Evolutionary conservation across 2,888 invertebrate species (phyloP), one percentile per base, ranked within the genome.

Genomic region (Atethmia centrago): DNA sequence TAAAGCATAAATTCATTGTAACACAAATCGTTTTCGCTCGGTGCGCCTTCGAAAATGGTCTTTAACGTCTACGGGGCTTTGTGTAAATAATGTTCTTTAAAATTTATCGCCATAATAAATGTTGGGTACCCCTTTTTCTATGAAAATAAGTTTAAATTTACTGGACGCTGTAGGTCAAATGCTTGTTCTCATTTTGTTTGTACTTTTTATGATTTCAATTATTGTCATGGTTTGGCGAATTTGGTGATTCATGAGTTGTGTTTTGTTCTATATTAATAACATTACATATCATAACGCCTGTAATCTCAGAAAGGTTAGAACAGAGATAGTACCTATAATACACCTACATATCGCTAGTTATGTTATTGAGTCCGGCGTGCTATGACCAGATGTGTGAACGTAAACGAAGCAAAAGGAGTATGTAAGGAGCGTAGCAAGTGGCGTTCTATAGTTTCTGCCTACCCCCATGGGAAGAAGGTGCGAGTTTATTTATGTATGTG

Each of bases 31-130:
- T 89, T 90, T 91, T 90, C 89, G 91, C 90, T 88, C 91, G 88
- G 90, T 89, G 89, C 92, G 92, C 93, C 93, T 93, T 94, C 92
- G 92, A 92, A 94, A 95, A 94, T 93, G 95, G 95, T 93, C 94
- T 93, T 94, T 95, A 94, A 94, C 93, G 95, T 95, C 95, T 91
- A 89, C 92, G 91, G 91, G 92, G 96, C 95, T 96, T 95, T 95
- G 93, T 93, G 94, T 94, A 95, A 95, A 95, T 96, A 95, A 95
- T 95, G 95, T 94, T 94, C 92, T 91, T 91, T 90, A 84, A 94
- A 96, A 96, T 96, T 96, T 96, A 96, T 95, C 89, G 94, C 93
- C 88, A 93, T 94, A 95, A 95, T 95, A 95, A 95, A 95, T 94
- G 95, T 92, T 91, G 88, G 91, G 91, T 92, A 93, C 93, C 93